phyloP scores from a whole-genome alignment of 2,113 vertebrate genomes.

The Tachycineta bicolor region DNA sequence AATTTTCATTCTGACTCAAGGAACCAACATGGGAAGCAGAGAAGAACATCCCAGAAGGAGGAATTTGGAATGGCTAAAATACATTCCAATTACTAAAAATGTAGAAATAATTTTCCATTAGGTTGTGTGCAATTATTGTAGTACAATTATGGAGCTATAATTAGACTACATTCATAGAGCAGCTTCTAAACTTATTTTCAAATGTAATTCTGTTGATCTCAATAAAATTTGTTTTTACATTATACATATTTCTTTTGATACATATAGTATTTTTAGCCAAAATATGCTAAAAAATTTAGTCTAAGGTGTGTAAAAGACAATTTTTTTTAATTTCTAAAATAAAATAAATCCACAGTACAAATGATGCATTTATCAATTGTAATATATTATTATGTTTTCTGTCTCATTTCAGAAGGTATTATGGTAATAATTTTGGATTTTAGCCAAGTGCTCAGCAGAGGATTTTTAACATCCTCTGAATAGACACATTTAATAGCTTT shows the following conservation, averaged over 20 bases:
- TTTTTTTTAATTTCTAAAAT: conserved; percentile 70
- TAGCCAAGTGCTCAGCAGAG: conserved; percentile 68
- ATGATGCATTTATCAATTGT: conserved; percentile 71
- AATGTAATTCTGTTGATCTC: neutral
- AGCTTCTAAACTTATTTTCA: neutral
- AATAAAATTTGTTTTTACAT: neutral
- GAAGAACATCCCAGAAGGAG: neutral
- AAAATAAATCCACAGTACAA: conserved; percentile 51
- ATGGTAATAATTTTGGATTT: conserved; percentile 79
- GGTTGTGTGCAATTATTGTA: neutral
- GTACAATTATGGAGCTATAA: neutral
- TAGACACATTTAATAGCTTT: conserved; percentile 74
- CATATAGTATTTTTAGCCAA: neutral
- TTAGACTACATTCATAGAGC: neutral
- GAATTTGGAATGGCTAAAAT: neutral
- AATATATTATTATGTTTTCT: conserved; percentile 75
- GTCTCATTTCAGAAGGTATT: conserved; percentile 78
- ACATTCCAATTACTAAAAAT: neutral
- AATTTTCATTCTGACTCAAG: neutral
- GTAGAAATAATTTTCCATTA: neutral
- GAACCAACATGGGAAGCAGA: accelerated
- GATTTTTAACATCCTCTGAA: conserved; percentile 73
- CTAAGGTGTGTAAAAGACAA: conserved; percentile 23
- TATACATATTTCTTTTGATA: neutral
- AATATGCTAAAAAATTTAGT: neutral